phyloP scores from a whole-genome alignment of 2,888 invertebrate genomes.

The Drosophila longiperda region DNA sequence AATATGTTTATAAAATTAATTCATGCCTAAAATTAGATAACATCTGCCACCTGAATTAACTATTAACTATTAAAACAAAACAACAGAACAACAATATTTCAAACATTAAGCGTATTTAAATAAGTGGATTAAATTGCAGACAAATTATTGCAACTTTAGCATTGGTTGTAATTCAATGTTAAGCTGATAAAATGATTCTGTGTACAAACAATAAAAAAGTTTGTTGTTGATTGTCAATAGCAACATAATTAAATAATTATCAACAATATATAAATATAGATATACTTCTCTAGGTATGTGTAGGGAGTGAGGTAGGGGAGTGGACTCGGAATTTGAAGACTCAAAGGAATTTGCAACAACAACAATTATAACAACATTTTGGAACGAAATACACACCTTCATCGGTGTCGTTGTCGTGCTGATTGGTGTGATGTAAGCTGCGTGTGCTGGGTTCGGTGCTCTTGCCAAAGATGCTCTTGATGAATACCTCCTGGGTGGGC shows the following conservation, averaged over 20 bases:
- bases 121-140: not conserved
- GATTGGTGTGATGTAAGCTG: conserved; percentile 54
- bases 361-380: conserved; percentile 39
- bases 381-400: conserved; percentile 62
- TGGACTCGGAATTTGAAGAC: not conserved
- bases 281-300: conserved; percentile 1
- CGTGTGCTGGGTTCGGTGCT: conserved; percentile 85
- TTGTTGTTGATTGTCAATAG: not conserved
- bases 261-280: not conserved
- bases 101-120: not conserved
- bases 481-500: conserved; percentile 96
- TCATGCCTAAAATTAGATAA: conserved; percentile 32
- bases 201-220: not conserved
- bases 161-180: not conserved
- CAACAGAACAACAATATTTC: conserved; percentile 17
- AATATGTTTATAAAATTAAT: conserved; percentile 11
- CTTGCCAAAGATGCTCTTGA: conserved; percentile 96
- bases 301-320: not conserved
- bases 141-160: conserved; percentile 1
- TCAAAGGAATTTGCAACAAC: conserved; percentile 45
- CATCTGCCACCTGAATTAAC: conserved; percentile 33
- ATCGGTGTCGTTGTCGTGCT: conserved; percentile 83
- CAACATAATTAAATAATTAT: conserved; percentile 1
- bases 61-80: conserved; percentile 17
- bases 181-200: not conserved